Conservation (phyloP, 2,797 vertebrate genomes). For the Graptemys geographica region DNA sequence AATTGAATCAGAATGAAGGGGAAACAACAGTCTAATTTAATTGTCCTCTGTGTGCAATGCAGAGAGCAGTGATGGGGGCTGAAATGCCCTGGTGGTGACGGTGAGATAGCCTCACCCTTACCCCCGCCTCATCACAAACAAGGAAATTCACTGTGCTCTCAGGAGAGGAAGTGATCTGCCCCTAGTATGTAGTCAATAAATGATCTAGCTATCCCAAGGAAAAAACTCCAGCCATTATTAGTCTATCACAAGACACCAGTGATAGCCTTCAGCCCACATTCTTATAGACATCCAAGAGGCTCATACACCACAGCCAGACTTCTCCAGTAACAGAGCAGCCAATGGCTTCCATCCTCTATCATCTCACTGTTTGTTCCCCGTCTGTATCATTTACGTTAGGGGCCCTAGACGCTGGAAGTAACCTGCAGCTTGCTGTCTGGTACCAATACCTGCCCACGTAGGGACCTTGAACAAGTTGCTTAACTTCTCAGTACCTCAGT, state of each 20-base stretch:
- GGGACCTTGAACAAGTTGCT: background rate
- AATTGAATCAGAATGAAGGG: constrained; percentile 63
- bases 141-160: background rate
- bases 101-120: background rate
- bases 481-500: background rate
- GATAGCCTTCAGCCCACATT: background rate
- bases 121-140: background rate
- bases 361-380: background rate
- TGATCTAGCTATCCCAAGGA: background rate
- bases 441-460: background rate
- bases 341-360: background rate
- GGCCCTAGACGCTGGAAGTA: background rate
- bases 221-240: background rate
- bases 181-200: background rate
- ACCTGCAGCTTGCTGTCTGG: background rate
- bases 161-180: background rate
- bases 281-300: background rate
- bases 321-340: background rate
- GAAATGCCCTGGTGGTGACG: background rate
- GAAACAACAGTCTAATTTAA: constrained; percentile 35
- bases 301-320: background rate
- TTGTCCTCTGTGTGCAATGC: background rate
- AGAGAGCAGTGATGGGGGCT: background rate
- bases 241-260: background rate
- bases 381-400: background rate